Evolutionary conservation across 2,113 vertebrate species (phyloP).

Genomic region (Tor tambroides): DNA sequence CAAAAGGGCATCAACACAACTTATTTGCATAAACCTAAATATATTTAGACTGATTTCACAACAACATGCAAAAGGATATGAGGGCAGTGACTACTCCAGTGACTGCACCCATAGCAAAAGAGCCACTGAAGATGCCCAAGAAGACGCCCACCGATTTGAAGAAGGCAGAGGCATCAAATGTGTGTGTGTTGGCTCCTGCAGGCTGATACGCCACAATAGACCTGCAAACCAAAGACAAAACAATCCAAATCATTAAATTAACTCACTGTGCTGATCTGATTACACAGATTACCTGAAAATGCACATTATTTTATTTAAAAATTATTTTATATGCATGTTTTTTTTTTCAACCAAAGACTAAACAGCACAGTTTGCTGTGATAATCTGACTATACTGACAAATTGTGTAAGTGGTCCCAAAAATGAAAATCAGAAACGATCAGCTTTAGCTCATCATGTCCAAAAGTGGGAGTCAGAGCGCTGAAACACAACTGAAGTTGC

Average conservation of each 20-base stretch:
- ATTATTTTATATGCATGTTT: background rate
- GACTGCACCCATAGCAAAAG: constrained; percentile 95
- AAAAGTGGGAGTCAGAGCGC: constrained; percentile 19
- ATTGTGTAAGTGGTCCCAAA: background rate
- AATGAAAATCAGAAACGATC: background rate
- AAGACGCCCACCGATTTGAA: constrained; percentile 98
- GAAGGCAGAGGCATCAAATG: constrained; percentile 93
- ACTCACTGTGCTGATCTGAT: background rate
- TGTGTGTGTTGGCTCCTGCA: constrained; percentile 88
- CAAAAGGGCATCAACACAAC: background rate
- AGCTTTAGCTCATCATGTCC: background rate
- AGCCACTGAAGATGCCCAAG: constrained; percentile 97
- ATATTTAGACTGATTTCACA: background rate
- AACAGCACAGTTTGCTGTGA: background rate
- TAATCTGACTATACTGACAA: background rate
- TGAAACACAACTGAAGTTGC: background rate
- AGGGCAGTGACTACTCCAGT: constrained; percentile 95
- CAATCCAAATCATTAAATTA: background rate
- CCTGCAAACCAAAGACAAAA: constrained; percentile 68
- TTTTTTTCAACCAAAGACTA: background rate
- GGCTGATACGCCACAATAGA: constrained; percentile 98
- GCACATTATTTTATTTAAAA: background rate
- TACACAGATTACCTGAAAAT: background rate
- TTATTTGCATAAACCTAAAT: background rate
- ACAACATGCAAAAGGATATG: constrained; percentile 85